Evolutionary conservation across 2,113 vertebrate genomes (phyloP).

Genomic region (Euleptes europaea): DNA sequence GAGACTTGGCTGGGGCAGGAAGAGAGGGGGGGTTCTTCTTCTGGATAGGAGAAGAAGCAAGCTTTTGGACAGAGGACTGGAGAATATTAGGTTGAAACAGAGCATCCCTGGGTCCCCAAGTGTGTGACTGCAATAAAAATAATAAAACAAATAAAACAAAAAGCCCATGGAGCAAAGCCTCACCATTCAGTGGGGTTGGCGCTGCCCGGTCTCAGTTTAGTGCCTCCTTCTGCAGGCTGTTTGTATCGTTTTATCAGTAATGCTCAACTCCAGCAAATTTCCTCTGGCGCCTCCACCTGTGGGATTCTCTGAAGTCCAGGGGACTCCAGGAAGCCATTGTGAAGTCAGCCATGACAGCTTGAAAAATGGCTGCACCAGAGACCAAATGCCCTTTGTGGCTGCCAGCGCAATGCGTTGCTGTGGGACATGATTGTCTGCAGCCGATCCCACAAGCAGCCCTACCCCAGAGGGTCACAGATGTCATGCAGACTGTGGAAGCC

Average conservation of each 20-base stretch:
- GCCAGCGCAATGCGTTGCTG: conserved; percentile 27
- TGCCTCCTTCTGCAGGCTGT: conserved; percentile 7
- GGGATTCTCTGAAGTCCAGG: conserved; percentile 34
- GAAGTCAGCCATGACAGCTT: conserved; percentile 48
- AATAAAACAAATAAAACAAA: not conserved
- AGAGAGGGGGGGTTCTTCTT: not conserved
- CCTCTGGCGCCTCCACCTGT: conserved; percentile 17
- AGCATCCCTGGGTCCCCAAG: not conserved
- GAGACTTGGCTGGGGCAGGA: conserved; percentile 38
- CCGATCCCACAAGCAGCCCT: not conserved
- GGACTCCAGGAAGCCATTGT: conserved; percentile 35
- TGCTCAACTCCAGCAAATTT: not conserved
- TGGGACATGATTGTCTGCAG: conserved; percentile 41
- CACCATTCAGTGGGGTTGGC: not conserved
- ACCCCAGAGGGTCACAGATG: conserved; percentile 26
- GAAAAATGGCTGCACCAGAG: conserved; percentile 52
- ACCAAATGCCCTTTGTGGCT: conserved; percentile 40
- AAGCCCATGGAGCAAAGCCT: not conserved
- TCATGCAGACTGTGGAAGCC: not conserved
- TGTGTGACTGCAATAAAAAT: not conserved
- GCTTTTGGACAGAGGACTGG: not conserved
- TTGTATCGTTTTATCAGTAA: not conserved
- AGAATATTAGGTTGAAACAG: fast-evolving
- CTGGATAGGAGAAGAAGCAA: conserved; percentile 14
- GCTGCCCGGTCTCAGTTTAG: not conserved